These are phyloP conservation scores for Micrasema longulum DNA, from an alignment of 1,140 invertebrate species.

Conservation along the genomic window DNA sequence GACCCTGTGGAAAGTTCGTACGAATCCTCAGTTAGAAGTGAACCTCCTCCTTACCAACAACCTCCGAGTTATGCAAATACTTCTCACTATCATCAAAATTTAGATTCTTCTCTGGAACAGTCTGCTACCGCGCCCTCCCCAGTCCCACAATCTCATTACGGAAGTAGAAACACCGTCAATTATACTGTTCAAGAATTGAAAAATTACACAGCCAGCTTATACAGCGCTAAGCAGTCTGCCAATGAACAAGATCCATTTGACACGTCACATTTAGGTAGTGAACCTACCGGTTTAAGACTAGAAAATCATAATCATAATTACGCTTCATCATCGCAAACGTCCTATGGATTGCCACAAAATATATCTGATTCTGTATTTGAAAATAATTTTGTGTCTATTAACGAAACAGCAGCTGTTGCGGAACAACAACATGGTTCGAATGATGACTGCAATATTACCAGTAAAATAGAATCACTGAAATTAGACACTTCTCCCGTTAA, in stretches of 20 bases:
- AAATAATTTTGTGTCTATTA: conserved; percentile 39
- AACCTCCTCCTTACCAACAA: conserved; percentile 51
- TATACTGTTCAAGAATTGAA: conserved; percentile 23
- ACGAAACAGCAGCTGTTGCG: conserved; percentile 12
- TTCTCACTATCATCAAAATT: conserved; percentile 41
- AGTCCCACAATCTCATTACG: conserved; percentile 5
- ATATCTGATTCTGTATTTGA: conserved; percentile 29
- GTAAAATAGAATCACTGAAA: conserved; percentile 38
- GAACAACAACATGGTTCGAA: not conserved
- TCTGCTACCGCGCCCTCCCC: not conserved
- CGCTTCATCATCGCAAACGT: not conserved
- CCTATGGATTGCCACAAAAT: not conserved
- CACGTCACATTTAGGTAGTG: conserved; percentile 42
- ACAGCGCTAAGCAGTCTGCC: not conserved
- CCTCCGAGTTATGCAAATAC: conserved; percentile 53
- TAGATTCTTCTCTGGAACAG: conserved; percentile 19
- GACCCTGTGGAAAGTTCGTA: conserved; percentile 2
- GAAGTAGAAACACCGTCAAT: conserved; percentile 4
- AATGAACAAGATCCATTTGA: conserved; percentile 51
- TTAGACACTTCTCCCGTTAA: conserved; percentile 41
- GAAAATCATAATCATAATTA: conserved; percentile 2
- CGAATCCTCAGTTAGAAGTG: conserved; percentile 32
- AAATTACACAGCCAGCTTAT: conserved; percentile 18
- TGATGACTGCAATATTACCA: conserved; percentile 25
- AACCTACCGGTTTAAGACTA: not conserved